phyloP scores from a whole-genome alignment of 2,888 invertebrate species.

The Gnatocerus cornutus region DNA sequence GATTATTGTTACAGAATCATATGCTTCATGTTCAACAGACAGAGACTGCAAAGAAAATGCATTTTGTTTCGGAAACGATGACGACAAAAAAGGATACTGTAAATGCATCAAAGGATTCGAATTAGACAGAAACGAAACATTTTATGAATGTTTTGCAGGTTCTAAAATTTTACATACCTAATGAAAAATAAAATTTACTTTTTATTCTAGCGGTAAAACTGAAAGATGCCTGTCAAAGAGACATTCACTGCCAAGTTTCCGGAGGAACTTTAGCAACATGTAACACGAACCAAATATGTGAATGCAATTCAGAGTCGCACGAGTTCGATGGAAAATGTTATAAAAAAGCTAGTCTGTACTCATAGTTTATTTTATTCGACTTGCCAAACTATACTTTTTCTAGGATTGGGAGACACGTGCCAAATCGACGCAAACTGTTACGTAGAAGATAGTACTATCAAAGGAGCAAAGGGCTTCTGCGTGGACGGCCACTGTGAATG shows the following conservation, averaged over 20 bases:
- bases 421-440: not conserved
- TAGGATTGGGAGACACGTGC: not conserved
- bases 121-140: conserved; percentile 66
- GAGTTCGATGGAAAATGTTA: not conserved
- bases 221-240: not conserved
- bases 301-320: not conserved
- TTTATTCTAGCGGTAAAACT: not conserved
- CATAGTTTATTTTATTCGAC: not conserved
- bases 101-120: conserved; percentile 69
- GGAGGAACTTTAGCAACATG: not conserved
- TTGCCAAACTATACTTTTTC: not conserved
- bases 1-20: conserved; percentile 54
- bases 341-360: not conserved
- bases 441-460: not conserved
- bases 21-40: conserved; percentile 61
- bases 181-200: not conserved
- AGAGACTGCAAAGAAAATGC: conserved; percentile 64
- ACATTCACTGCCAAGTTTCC: not conserved
- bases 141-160: conserved; percentile 69
- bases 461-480: not conserved
- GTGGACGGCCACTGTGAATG: not conserved
- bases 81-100: conserved; percentile 64
- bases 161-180: not conserved
- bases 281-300: not conserved
- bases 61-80: conserved; percentile 66